phyloP scores from a whole-genome alignment of 2,888 invertebrate species.

The Aleiodes leptofemur region DNA sequence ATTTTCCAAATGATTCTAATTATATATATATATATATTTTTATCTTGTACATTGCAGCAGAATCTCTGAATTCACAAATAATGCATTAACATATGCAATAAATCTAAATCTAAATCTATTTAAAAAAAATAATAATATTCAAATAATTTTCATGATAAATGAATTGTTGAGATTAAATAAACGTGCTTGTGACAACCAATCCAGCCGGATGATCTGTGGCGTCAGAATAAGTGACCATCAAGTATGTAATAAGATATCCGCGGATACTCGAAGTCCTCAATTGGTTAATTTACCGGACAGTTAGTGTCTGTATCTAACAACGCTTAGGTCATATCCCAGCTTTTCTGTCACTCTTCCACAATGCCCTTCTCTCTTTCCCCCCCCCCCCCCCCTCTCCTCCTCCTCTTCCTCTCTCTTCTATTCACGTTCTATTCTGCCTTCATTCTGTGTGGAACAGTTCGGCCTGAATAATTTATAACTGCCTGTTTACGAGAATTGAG shows the following conservation, averaged over 20 bases:
- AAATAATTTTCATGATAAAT: too few relatives aligned
- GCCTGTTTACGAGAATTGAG: constrained; percentile 76
- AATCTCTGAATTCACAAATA: too few relatives aligned
- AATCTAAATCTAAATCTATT: too few relatives aligned
- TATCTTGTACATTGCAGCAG: too few relatives aligned
- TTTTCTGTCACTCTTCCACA: constrained; percentile 47
- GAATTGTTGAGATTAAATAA: constrained; percentile 18
- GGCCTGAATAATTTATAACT: constrained; percentile 76
- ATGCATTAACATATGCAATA: too few relatives aligned
- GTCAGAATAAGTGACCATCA: constrained; percentile 57
- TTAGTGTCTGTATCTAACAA: constrained; percentile 71
- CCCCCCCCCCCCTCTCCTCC: constrained; percentile 32
- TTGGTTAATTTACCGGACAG: constrained; percentile 75
- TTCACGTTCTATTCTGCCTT: constrained; percentile 19
- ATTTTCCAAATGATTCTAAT: too few relatives aligned
- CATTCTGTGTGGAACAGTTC: constrained; percentile 59
- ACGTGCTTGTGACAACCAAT: constrained; percentile 1
- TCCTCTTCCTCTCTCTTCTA: constrained; percentile 44
- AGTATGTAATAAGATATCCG: constrained; percentile 75
- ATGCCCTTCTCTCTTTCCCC: neutral
- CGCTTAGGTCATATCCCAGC: constrained; percentile 74
- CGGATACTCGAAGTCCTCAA: constrained; percentile 76
- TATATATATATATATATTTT: too few relatives aligned
- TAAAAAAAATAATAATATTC: neutral
- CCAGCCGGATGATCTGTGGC: constrained; percentile 18